A percentile compares a stretch with the other conserved stretches of the same genome.
phyloP scores from a whole-genome alignment of 2,888 invertebrate genomes.

The Prosopocoilus inquinatus region DNA sequence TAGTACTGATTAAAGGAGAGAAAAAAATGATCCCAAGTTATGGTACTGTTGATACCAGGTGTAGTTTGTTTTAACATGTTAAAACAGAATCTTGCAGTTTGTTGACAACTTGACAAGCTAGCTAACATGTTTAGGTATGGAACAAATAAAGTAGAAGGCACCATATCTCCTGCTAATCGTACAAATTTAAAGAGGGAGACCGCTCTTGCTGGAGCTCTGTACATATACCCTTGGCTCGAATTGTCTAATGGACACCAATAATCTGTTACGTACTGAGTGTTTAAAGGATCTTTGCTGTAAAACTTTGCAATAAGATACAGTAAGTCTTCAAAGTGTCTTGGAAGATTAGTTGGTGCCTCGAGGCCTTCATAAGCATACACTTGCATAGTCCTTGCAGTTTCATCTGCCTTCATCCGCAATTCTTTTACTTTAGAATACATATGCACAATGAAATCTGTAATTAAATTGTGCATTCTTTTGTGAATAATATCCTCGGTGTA shows the following conservation, averaged over 20 bases:
- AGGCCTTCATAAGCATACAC: conserved; percentile 75
- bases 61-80: conserved; percentile 72
- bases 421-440: conserved; percentile 91
- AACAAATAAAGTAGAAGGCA: conserved; percentile 80
- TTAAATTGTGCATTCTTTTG: conserved; percentile 76
- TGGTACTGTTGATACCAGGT: conserved; percentile 51
- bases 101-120: conserved; percentile 72
- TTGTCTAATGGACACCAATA: conserved; percentile 74
- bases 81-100: conserved; percentile 77
- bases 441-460: conserved; percentile 89
- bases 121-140: conserved; percentile 85
- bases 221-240: conserved; percentile 42
- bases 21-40: conserved; percentile 87
- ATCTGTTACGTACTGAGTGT: conserved; percentile 69
- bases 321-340: conserved; percentile 80
- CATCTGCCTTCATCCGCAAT: conserved; percentile 80
- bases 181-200: conserved; percentile 89
- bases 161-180: conserved; percentile 79
- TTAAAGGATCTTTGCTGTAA: conserved; percentile 72
- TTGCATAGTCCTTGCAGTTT: conserved; percentile 76
- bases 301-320: conserved; percentile 75
- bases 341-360: conserved; percentile 70
- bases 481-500: conserved; percentile 79
- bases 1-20: conserved; percentile 72
- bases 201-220: conserved; percentile 60